Percentiles rank a stretch among this genome's conserved stretches.
Evolutionary conservation across 1,140 invertebrate species (phyloP).

Genomic region (Drosophila kanapiae): DNA sequence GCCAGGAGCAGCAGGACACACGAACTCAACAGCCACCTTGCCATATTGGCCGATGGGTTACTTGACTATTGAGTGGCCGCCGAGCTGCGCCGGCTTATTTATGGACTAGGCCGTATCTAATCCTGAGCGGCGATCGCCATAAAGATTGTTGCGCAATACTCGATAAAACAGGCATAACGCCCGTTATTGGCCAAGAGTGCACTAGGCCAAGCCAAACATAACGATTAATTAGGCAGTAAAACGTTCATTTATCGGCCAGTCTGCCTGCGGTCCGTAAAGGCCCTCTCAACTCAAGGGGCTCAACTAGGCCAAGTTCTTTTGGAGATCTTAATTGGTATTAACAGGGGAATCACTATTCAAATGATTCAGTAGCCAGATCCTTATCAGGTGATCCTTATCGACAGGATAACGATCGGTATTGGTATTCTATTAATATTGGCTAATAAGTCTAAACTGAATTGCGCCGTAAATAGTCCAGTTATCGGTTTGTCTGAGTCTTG

Average conservation of each 20-base stretch:
- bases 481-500: constrained; percentile 14
- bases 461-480: constrained; percentile 6
- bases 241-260: constrained; percentile 4
- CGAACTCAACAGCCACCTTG: constrained; percentile 38
- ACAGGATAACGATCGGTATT: neutral
- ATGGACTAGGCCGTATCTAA: constrained; percentile 59
- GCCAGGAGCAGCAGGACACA: constrained; percentile 48
- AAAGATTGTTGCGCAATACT: constrained; percentile 53
- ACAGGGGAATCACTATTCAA: constrained; percentile 7
- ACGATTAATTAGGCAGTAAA: constrained; percentile 24
- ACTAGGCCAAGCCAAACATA: constrained; percentile 2
- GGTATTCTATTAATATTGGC: neutral
- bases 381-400: too few relatives aligned
- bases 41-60: constrained; percentile 93
- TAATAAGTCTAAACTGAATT: constrained; percentile 3
- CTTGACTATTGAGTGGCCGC: constrained; percentile 19
- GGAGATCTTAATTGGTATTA: neutral
- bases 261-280: neutral
- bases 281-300: neutral
- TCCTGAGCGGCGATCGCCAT: constrained; percentile 34
- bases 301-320: constrained; percentile 1
- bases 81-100: constrained; percentile 42
- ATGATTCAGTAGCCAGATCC: constrained; percentile 13
- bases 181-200: constrained; percentile 11
- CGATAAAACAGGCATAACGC: constrained; percentile 21